phyloP scores from a whole-genome alignment of 2,888 invertebrate species.

The Diplolepis rosae region DNA sequence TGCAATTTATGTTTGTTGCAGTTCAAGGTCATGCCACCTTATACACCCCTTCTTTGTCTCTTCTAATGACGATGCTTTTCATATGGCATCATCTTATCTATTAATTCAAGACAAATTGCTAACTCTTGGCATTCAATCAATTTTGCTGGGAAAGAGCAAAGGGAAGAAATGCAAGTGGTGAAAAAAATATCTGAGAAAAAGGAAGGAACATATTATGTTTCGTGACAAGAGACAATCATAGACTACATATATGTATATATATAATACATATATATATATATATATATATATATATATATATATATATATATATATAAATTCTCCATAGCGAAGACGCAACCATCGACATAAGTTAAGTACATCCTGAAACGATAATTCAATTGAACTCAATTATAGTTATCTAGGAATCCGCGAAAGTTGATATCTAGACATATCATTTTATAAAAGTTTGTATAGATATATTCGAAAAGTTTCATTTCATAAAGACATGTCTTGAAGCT shows the following conservation, averaged over 20 bases:
- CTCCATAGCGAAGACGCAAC: background rate
- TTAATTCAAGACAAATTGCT: slow-evolving; percentile 47
- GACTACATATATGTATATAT: slow-evolving; percentile 32
- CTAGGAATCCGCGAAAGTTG: background rate
- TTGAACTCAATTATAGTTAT: background rate
- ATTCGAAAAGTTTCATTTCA: too few species aligned
- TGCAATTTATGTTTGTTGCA: slow-evolving; percentile 58
- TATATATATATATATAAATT: too few species aligned
- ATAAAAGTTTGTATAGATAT: background rate
- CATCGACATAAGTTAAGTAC: slow-evolving; percentile 23
- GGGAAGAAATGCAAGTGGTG: slow-evolving; percentile 37
- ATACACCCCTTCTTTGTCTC: slow-evolving; percentile 55
- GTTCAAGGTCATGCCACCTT: slow-evolving; percentile 64
- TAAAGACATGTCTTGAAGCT: too few species aligned
- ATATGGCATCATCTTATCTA: slow-evolving; percentile 54
- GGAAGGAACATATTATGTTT: slow-evolving; percentile 46
- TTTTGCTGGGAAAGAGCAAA: slow-evolving; percentile 1
- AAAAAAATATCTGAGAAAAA: slow-evolving; percentile 22
- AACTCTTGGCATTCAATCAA: background rate
- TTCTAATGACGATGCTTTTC: slow-evolving; percentile 55
- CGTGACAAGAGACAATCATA: slow-evolving; percentile 66
- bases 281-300: too few species aligned
- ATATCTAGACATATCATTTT: background rate
- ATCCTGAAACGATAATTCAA: background rate
- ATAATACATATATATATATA: too few species aligned